These are phyloP conservation scores for Ammospiza nelsoni DNA, from an alignment of 2,113 vertebrate species.

Conservation along the genomic window DNA sequence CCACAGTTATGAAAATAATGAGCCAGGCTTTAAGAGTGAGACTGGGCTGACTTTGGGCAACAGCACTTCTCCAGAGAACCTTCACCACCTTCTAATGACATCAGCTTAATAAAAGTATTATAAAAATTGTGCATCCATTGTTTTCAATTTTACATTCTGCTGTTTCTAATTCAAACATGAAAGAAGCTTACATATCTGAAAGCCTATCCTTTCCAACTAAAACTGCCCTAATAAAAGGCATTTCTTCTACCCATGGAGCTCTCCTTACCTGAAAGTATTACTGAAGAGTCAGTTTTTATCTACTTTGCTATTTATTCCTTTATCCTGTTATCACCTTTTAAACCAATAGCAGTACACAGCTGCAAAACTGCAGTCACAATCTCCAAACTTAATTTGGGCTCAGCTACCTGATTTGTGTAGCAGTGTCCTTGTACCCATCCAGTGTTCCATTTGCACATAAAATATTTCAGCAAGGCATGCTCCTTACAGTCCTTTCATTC, in stretches of 20 bases:
- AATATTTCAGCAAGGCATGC: neutral
- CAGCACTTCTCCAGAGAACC: neutral
- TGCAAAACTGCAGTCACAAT: neutral
- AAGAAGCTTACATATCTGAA: neutral
- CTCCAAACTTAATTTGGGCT: neutral
- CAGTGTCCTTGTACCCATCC: neutral
- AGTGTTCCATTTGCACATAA: neutral
- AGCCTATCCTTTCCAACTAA: neutral
- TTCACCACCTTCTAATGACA: neutral
- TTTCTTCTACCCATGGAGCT: neutral
- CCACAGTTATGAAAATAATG: conserved; percentile 3
- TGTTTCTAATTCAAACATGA: neutral
- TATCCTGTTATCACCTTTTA: neutral
- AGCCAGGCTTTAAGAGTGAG: neutral
- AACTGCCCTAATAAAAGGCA: neutral
- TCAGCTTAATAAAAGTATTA: neutral
- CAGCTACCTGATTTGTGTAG: neutral
- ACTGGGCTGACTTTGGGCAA: neutral
- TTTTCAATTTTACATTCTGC: neutral
- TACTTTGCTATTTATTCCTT: neutral
- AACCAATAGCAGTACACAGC: neutral
- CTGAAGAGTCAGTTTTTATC: neutral
- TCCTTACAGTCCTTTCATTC: neutral
- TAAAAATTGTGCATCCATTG: neutral
- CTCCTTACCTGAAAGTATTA: neutral